These are phyloP conservation scores for Pseudorectes ferrugineus DNA, from an alignment of 2,113 vertebrate species.

Conservation along the genomic window DNA sequence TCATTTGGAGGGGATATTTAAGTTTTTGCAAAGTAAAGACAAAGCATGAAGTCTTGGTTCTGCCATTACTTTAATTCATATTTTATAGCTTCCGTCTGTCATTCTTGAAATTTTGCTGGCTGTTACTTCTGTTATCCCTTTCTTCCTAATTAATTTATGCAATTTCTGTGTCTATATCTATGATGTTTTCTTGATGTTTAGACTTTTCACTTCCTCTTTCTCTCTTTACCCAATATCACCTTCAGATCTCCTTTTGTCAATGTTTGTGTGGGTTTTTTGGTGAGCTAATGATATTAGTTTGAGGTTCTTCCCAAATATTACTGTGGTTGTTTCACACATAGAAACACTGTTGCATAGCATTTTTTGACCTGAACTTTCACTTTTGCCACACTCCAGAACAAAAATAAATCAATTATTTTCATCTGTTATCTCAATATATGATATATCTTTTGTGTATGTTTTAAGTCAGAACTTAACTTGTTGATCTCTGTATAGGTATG, in stretches of 20 bases:
- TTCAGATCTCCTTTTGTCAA: background rate
- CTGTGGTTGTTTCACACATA: background rate
- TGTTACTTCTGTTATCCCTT: background rate
- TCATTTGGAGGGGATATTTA: background rate
- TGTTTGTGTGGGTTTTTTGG: accelerated
- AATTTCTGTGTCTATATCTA: background rate
- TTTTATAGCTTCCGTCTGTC: background rate
- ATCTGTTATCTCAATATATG: background rate
- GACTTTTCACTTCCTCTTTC: background rate
- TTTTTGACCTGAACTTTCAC: background rate
- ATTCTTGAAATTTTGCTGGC: background rate
- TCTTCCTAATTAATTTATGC: background rate
- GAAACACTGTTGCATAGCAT: background rate
- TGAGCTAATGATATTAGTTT: background rate
- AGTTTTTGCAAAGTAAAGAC: background rate
- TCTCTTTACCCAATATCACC: background rate
- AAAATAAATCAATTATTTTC: background rate
- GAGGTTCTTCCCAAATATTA: background rate
- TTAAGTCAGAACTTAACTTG: background rate
- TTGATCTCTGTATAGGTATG: background rate
- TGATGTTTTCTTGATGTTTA: background rate
- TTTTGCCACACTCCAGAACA: background rate
- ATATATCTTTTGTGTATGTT: background rate
- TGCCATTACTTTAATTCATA: background rate
- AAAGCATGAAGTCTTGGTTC: background rate